These are phyloP conservation scores for Phyllostomus hastatus DNA, from an alignment of 2,113 vertebrate species.

Conservation along the genomic window DNA sequence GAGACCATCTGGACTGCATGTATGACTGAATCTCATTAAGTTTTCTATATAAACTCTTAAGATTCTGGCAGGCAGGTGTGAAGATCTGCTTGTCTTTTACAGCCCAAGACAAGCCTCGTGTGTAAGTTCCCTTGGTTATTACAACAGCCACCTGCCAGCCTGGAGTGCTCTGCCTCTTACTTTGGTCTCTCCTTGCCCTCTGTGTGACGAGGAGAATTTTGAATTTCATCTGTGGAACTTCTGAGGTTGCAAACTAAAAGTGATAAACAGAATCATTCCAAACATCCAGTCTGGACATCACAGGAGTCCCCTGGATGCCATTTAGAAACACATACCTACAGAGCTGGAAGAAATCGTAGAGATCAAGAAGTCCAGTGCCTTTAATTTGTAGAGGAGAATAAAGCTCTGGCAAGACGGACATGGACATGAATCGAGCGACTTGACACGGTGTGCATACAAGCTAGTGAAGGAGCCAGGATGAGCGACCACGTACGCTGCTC, in stretches of 20 bases:
- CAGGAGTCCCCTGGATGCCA: background rate
- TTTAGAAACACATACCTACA: background rate
- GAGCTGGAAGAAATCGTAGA: background rate
- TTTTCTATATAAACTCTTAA: background rate
- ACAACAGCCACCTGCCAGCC: background rate
- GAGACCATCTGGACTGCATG: background rate
- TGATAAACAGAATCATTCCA: background rate
- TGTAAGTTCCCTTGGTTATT: background rate
- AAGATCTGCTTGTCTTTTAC: background rate
- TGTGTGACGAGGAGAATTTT: rapidly evolving
- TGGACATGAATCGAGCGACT: background rate
- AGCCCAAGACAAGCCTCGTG: background rate
- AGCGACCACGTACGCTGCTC: background rate
- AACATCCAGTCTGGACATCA: background rate
- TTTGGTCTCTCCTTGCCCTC: background rate
- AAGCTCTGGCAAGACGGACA: background rate
- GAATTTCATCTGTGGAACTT: background rate
- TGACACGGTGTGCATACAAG: background rate
- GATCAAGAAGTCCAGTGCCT: background rate
- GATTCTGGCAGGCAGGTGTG: background rate
- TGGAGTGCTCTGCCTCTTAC: background rate
- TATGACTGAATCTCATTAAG: background rate
- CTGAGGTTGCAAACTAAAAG: background rate
- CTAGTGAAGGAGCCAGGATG: background rate
- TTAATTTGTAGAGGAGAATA: background rate